Percentiles rank a stretch among this genome's conserved stretches.
These are phyloP conservation scores for Tachypleus tridentatus DNA, from an alignment of 1,140 invertebrate genomes.

Conservation along the genomic window DNA sequence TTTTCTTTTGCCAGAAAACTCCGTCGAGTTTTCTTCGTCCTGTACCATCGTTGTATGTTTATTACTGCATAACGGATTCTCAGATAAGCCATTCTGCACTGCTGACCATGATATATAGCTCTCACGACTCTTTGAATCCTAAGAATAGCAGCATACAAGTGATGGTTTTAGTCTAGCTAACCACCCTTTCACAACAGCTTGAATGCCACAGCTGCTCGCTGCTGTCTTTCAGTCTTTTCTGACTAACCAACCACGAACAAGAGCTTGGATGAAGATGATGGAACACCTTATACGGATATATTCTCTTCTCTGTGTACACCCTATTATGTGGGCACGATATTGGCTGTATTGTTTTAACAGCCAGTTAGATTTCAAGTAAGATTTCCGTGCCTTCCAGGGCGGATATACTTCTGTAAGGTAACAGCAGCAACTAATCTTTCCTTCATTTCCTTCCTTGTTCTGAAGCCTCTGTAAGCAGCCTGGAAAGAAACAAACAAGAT, in stretches of 20 bases:
- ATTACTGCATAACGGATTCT: background rate
- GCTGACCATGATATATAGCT: background rate
- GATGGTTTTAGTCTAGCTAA: background rate
- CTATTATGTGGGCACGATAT: too few relatives aligned
- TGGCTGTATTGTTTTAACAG: too few relatives aligned
- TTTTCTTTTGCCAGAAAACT: constrained; percentile 5
- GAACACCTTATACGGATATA: background rate
- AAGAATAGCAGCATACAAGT: background rate
- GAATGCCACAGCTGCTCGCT: constrained; percentile 4
- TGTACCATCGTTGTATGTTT: background rate
- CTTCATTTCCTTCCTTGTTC: background rate
- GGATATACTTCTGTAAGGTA: background rate
- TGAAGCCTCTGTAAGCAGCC: background rate
- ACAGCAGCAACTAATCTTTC: background rate
- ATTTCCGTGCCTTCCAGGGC: background rate
- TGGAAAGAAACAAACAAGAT: too few relatives aligned
- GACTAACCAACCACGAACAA: background rate
- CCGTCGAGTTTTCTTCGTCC: background rate
- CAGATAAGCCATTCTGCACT: constrained; percentile 4
- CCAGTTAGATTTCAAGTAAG: background rate
- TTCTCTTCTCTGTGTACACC: background rate
- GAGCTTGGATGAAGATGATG: background rate
- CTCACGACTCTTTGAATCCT: constrained; percentile 3
- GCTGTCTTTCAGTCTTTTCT: background rate
- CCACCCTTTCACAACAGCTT: constrained; percentile 3